Percentiles rank a stretch among this genome's conserved stretches.
Conservation (phyloP, 2,113 vertebrate species). For the Bettongia penicillata region DNA sequence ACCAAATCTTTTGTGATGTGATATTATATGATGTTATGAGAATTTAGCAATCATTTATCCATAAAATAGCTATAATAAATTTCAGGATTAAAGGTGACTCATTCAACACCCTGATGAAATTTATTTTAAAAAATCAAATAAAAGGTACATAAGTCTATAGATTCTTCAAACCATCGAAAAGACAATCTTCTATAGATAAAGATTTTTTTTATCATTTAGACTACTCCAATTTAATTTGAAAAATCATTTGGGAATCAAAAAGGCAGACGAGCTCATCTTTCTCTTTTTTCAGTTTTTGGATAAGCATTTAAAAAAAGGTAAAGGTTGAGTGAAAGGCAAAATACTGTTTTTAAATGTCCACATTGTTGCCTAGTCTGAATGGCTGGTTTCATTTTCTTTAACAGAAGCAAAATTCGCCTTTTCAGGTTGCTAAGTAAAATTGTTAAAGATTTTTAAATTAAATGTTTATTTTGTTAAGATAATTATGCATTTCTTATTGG, state of each 20-base stretch:
- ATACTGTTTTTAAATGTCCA: neutral
- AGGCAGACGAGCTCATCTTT: neutral
- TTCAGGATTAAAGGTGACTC: neutral
- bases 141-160: neutral
- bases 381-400: neutral
- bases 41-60: neutral
- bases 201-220: neutral
- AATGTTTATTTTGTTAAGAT: slow-evolving; percentile 28
- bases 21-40: neutral
- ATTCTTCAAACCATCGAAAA: neutral
- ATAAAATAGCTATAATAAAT: neutral
- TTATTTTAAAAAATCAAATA: neutral
- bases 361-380: neutral
- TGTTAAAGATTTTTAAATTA: slow-evolving; percentile 23
- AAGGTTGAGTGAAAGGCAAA: neutral
- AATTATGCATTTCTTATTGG: slow-evolving; percentile 15
- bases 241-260: neutral
- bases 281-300: neutral
- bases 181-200: neutral
- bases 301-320: neutral
- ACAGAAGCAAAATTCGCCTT: neutral
- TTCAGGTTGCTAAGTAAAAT: neutral
- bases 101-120: neutral
- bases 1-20: neutral
- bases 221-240: neutral